phyloP scores from a whole-genome alignment of 2,797 vertebrate species.

The Arrhamphus sclerolepis region DNA sequence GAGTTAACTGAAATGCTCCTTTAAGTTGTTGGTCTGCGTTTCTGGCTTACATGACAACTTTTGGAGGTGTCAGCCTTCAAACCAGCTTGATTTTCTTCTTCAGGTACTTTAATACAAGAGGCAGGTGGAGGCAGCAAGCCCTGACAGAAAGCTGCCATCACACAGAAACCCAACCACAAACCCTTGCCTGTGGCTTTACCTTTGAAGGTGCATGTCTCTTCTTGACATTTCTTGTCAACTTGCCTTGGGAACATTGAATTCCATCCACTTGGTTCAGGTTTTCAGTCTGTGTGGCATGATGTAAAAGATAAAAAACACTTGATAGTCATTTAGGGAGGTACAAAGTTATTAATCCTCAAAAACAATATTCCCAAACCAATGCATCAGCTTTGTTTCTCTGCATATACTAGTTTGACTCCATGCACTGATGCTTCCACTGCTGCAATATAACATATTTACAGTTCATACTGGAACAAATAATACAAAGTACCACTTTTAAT shows the following conservation, averaged over 20 bases:
- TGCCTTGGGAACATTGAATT: slow-evolving; percentile 77
- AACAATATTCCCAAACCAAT: slow-evolving; percentile 32
- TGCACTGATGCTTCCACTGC: slow-evolving; percentile 14
- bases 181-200: slow-evolving; percentile 78
- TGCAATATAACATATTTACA: slow-evolving; percentile 1
- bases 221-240: slow-evolving; percentile 82
- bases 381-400: background rate
- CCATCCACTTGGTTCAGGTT: slow-evolving; percentile 61
- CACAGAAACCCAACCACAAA: slow-evolving; percentile 76
- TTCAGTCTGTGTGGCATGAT: slow-evolving; percentile 68
- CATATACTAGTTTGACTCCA: slow-evolving; percentile 10
- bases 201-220: slow-evolving; percentile 79
- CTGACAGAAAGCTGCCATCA: slow-evolving; percentile 79
- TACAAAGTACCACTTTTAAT: slow-evolving; percentile 5
- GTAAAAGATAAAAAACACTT: slow-evolving; percentile 57
- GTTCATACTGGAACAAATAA: slow-evolving; percentile 5
- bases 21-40: slow-evolving; percentile 10
- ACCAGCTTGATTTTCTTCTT: slow-evolving; percentile 57
- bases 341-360: slow-evolving; percentile 55
- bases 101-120: slow-evolving; percentile 62
- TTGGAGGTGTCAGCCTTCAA: slow-evolving; percentile 26
- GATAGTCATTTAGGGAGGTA: slow-evolving; percentile 48
- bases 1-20: too few relatives aligned
- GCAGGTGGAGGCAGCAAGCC: slow-evolving; percentile 75
- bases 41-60: background rate